Evolutionary conservation across 30 jellyfish, hydroid and myxozoan species (phyloP).

Genomic region (Pelagia noctiluca): DNA sequence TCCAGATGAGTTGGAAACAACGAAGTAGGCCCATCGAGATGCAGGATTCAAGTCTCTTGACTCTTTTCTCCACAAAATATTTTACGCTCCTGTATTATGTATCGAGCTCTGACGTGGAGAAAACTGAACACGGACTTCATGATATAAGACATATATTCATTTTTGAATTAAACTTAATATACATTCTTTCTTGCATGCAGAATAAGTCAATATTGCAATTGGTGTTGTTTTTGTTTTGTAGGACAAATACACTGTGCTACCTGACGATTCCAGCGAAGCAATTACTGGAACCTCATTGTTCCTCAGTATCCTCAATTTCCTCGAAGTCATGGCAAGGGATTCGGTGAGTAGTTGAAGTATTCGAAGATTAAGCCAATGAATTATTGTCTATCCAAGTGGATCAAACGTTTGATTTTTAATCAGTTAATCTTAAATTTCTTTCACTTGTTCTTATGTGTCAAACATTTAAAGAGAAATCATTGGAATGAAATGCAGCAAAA

Average conservation of each 20-base stretch:
- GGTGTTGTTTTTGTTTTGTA: slow-evolving; percentile 4
- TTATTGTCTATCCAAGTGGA: not conserved
- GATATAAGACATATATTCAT: not conserved
- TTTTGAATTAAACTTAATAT: not conserved
- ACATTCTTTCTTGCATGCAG: not conserved
- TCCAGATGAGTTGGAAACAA: too few species aligned
- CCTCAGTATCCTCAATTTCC: slow-evolving; percentile 64
- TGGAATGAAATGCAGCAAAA: not conserved
- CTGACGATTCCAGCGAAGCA: slow-evolving; percentile 44
- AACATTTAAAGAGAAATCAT: too few species aligned
- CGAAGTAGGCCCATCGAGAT: too few species aligned
- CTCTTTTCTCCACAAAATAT: not conserved
- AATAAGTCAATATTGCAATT: not conserved
- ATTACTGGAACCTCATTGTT: slow-evolving; percentile 73
- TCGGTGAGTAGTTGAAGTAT: slow-evolving; percentile 63
- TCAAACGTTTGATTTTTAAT: not conserved
- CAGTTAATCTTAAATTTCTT: not conserved
- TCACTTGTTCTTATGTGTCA: not conserved
- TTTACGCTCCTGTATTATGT: not conserved
- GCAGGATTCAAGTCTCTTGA: too few species aligned
- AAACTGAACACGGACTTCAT: not conserved
- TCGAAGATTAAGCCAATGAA: not conserved
- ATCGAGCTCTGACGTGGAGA: not conserved
- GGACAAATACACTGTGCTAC: slow-evolving; percentile 64
- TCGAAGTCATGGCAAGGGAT: slow-evolving; percentile 90